These are phyloP conservation scores for Pogona vitticeps DNA, from an alignment of 2,113 vertebrate species.

Conservation along the genomic window DNA sequence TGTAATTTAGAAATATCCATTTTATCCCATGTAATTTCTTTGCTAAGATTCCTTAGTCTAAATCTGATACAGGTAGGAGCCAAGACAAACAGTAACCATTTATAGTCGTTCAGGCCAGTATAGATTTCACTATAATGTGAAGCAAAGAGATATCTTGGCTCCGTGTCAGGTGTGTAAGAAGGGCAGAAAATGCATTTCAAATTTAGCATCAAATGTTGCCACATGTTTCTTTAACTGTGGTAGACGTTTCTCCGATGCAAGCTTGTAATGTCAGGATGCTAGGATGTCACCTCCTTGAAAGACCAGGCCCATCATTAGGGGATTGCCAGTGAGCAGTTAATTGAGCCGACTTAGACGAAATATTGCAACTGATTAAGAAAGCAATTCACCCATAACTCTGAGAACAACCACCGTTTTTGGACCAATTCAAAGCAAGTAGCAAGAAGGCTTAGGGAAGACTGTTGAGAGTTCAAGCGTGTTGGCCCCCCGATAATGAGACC, in stretches of 20 bases:
- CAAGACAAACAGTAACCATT: constrained; percentile 81
- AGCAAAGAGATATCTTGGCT: constrained; percentile 78
- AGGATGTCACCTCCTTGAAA: constrained; percentile 63
- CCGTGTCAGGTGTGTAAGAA: constrained; percentile 72
- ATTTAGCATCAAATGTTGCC: constrained; percentile 64
- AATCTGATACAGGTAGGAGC: constrained; percentile 84
- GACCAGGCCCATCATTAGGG: neutral
- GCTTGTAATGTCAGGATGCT: constrained; percentile 57
- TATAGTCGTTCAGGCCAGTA: constrained; percentile 75
- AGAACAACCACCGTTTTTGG: neutral
- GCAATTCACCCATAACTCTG: neutral
- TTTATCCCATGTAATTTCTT: constrained; percentile 83
- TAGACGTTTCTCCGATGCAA: constrained; percentile 67
- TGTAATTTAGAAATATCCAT: constrained; percentile 83
- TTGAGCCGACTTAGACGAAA: constrained; percentile 45
- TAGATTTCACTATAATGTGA: constrained; percentile 79
- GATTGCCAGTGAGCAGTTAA: neutral
- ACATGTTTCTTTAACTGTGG: constrained; percentile 71
- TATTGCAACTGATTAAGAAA: constrained; percentile 15
- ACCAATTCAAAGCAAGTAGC: constrained; percentile 16
- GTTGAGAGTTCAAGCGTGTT: neutral
- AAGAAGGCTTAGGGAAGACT: neutral
- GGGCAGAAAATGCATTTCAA: constrained; percentile 75
- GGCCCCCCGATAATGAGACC: constrained; percentile 10
- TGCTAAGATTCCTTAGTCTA: constrained; percentile 79